Conservation (phyloP, 2,888 invertebrate genomes). For the Patella caerulea region DNA sequence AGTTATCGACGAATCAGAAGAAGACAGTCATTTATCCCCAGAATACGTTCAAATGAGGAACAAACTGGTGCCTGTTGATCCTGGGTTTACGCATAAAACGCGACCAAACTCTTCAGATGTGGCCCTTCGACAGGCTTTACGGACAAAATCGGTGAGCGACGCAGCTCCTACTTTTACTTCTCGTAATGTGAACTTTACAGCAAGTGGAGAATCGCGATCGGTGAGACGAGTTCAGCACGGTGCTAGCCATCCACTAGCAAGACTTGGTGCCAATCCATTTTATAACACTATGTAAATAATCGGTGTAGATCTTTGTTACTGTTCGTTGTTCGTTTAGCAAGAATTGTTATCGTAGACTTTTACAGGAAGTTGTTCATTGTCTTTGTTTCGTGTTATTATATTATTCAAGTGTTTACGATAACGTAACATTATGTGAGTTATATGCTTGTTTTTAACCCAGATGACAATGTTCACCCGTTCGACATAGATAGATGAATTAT, state of each 20-base stretch:
- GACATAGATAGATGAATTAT: too few species aligned
- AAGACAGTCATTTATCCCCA: background rate
- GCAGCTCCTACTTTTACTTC: background rate
- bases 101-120: background rate
- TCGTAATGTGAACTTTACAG: background rate
- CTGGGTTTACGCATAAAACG: background rate
- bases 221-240: conserved; percentile 78
- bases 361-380: too few species aligned
- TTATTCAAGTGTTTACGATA: too few species aligned
- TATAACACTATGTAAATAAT: conserved; percentile 56
- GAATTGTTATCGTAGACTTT: too few species aligned
- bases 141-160: background rate
- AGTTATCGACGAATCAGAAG: background rate
- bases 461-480: too few species aligned
- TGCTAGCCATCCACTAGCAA: conserved; percentile 88
- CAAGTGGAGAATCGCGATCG: conserved; percentile 10
- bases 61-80: background rate
- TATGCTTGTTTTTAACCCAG: too few species aligned
- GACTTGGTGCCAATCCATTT: conserved; percentile 45
- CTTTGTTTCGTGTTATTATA: too few species aligned
- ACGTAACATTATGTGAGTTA: too few species aligned
- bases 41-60: conserved; percentile 6
- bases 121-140: background rate
- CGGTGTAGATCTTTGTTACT: background rate
- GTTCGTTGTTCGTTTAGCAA: too few species aligned